A percentile compares a stretch with the other conserved stretches of the same genome.
Conservation (phyloP, 1,140 invertebrate genomes). For the Contarinia nasturtii region DNA sequence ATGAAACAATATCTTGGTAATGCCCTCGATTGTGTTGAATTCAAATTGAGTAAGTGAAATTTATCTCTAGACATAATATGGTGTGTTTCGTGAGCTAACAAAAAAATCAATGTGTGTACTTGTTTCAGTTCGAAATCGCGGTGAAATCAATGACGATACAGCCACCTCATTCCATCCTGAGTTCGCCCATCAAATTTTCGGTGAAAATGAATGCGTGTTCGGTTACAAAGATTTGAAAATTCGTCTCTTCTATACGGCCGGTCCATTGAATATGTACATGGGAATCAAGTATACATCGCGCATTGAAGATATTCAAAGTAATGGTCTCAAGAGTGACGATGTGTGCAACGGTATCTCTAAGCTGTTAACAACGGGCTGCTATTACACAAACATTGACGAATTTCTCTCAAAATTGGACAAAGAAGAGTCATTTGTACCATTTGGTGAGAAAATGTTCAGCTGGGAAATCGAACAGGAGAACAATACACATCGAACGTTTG, state of each 20-base stretch:
- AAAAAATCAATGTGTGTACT: neutral
- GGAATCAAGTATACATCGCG: conserved; percentile 18
- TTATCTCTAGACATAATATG: neutral
- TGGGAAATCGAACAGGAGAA: conserved; percentile 23
- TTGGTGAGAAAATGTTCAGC: conserved; percentile 26
- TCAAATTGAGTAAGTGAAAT: conserved; percentile 51
- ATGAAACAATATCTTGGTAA: conserved; percentile 39
- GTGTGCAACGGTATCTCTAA: conserved; percentile 46
- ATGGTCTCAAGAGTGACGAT: conserved; percentile 59
- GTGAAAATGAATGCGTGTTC: conserved; percentile 83
- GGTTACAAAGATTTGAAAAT: conserved; percentile 73
- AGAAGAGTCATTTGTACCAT: conserved; percentile 20
- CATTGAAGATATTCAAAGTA: conserved; percentile 22
- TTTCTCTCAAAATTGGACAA: conserved; percentile 21
- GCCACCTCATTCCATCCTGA: conserved; percentile 51
- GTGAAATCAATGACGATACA: conserved; percentile 54
- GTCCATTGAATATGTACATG: conserved; percentile 53
- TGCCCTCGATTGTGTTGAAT: conserved; percentile 52
- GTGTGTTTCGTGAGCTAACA: too few relatives aligned
- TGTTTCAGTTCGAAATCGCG: conserved; percentile 34
- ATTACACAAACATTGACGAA: conserved; percentile 21
- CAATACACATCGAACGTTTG: conserved; percentile 41
- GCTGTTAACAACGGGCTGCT: conserved; percentile 28
- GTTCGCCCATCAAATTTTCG: conserved; percentile 90
- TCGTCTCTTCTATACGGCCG: conserved; percentile 65